phyloP scores from a whole-genome alignment of 2,888 invertebrate genomes.

The Anagyrus pseudococci region DNA sequence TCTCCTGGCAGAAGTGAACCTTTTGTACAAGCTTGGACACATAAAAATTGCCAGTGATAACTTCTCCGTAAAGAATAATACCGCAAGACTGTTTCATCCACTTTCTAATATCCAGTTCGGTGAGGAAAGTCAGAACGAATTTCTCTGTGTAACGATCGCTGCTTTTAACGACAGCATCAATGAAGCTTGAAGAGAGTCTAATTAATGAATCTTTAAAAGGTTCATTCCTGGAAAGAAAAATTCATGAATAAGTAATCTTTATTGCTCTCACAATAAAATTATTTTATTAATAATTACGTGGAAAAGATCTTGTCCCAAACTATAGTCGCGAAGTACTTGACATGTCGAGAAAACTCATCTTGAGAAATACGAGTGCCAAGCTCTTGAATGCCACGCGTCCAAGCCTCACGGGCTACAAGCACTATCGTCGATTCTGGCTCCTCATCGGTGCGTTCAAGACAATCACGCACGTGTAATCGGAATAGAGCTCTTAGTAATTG shows the following conservation, averaged over 20 bases:
- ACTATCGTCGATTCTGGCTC: constrained; percentile 30
- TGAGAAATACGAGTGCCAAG: constrained; percentile 42
- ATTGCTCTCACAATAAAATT: neutral
- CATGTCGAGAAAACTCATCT: constrained; percentile 49
- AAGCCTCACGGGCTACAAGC: constrained; percentile 43
- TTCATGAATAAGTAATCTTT: constrained; percentile 2
- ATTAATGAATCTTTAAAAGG: constrained; percentile 41
- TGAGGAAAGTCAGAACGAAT: constrained; percentile 46
- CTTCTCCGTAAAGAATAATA: constrained; percentile 53
- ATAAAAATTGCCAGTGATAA: constrained; percentile 54
- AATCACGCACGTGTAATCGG: constrained; percentile 43
- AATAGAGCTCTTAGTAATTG: constrained; percentile 51
- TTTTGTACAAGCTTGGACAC: constrained; percentile 43
- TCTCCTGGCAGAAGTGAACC: constrained; percentile 42
- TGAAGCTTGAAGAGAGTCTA: constrained; percentile 47
- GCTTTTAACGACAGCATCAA: constrained; percentile 46
- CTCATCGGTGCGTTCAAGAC: constrained; percentile 36
- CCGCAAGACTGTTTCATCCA: constrained; percentile 51
- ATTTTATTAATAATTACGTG: constrained; percentile 42
- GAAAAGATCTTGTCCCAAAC: constrained; percentile 53
- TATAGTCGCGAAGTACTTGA: constrained; percentile 52
- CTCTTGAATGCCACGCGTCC: constrained; percentile 48
- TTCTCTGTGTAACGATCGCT: constrained; percentile 19
- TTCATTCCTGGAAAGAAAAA: constrained; percentile 14
- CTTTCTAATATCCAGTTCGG: constrained; percentile 46